phyloP scores from a whole-genome alignment of 2,113 vertebrate genomes.

The Poeciliopsis retropinna region DNA sequence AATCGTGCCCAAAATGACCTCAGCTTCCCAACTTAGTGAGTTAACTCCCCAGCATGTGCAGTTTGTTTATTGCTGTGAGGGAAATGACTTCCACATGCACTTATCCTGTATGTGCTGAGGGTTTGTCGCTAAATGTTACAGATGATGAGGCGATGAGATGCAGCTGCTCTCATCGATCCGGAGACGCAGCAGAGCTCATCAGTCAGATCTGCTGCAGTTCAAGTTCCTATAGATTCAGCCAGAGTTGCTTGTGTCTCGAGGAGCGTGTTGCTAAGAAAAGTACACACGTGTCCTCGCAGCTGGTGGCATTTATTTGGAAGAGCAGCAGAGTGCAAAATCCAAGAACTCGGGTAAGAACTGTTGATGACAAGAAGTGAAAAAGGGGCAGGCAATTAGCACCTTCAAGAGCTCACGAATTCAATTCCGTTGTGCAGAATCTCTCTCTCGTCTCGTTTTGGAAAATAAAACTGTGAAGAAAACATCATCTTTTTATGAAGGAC shows the following conservation, averaged over 20 bases:
- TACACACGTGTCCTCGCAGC: background rate
- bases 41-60: background rate
- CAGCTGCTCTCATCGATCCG: conserved; percentile 32
- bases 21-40: background rate
- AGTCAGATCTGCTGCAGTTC: conserved; percentile 17
- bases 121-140: background rate
- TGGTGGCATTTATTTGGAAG: background rate
- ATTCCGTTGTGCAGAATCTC: background rate
- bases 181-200: conserved; percentile 29
- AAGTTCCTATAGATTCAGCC: conserved; percentile 1
- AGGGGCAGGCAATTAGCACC: conserved; percentile 9
- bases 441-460: background rate
- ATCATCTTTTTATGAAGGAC: conserved; percentile 11
- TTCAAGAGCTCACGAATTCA: background rate
- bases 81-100: background rate
- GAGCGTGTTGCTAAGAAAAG: background rate
- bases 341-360: background rate
- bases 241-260: background rate
- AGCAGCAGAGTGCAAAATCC: background rate
- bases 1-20: background rate
- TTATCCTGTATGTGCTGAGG: background rate
- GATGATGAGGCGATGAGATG: background rate
- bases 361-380: background rate
- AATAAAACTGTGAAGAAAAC: conserved; percentile 12
- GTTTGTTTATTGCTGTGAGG: background rate